Percentiles rank a stretch among this genome's conserved stretches.
Conservation (phyloP, 2,888 invertebrate species). For the Tetrapedia diversipes region DNA sequence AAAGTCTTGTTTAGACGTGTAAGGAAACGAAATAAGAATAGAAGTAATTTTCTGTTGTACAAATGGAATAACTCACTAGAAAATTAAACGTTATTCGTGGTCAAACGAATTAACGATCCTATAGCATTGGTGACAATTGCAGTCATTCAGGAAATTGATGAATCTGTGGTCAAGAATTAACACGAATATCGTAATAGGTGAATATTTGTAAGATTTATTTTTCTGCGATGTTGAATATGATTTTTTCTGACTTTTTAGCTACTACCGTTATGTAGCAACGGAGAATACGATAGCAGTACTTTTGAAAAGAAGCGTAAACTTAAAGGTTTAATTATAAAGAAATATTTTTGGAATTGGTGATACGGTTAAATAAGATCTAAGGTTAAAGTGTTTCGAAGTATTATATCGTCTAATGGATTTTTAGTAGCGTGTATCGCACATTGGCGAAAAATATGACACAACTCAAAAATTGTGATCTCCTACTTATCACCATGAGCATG, state of each 20-base stretch:
- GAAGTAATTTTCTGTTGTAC: conserved; percentile 9
- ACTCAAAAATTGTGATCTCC: too few species aligned
- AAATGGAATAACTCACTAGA: conserved; percentile 20
- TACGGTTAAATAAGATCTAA: not conserved
- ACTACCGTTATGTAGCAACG: conserved; percentile 9
- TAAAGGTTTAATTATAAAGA: conserved; percentile 4
- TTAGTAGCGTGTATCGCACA: too few species aligned
- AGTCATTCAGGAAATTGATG: conserved; percentile 6
- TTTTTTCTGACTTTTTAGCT: conserved; percentile 12
- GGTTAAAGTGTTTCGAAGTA: not conserved
- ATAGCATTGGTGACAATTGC: not conserved
- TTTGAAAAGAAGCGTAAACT: not conserved
- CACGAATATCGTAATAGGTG: not conserved
- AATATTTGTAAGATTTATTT: conserved; percentile 8
- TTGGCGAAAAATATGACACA: too few species aligned
- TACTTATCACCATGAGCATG: too few species aligned
- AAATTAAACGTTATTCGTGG: conserved; percentile 19
- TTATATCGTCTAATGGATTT: not conserved
- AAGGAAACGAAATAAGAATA: conserved; percentile 6
- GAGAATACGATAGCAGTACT: not conserved
- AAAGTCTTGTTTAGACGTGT: not conserved
- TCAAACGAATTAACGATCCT: conserved; percentile 12
- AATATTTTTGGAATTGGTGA: conserved; percentile 32
- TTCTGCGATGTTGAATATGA: conserved; percentile 1
- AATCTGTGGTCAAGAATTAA: conserved; percentile 16